Conservation (phyloP, 2,797 vertebrate genomes). For the Poeciliopsis gracilis region DNA sequence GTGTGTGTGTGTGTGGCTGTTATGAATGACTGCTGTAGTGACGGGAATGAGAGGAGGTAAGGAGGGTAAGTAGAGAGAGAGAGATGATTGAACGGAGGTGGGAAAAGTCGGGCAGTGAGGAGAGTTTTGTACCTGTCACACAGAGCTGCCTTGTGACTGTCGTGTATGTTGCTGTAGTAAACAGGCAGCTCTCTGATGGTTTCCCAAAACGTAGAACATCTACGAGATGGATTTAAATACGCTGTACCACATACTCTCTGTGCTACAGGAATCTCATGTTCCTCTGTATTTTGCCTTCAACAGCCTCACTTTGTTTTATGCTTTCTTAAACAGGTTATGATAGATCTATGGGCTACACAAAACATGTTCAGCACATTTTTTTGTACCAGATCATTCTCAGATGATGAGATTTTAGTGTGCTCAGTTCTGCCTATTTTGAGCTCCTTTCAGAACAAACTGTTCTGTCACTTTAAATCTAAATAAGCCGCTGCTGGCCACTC, state of each 20-base stretch:
- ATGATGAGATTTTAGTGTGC: no score
- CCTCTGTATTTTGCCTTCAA: background rate
- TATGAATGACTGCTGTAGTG: conserved; percentile 49
- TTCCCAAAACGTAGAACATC: conserved; percentile 38
- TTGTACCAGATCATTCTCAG: no score
- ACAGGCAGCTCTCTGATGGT: conserved; percentile 58
- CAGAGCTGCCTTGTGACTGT: conserved; percentile 66
- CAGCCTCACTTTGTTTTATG: background rate
- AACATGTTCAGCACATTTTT: no score
- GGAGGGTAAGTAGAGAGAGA: conserved; percentile 33
- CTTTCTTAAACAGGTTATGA: background rate
- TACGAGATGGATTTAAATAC: conserved; percentile 19
- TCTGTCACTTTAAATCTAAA: no score
- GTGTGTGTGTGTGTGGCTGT: conserved; percentile 36
- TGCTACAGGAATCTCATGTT: background rate
- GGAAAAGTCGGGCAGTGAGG: conserved; percentile 38
- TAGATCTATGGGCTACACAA: no score
- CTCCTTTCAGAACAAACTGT: no score
- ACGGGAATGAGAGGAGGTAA: conserved; percentile 42
- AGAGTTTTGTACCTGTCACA: conserved; percentile 48
- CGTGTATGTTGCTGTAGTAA: conserved; percentile 46
- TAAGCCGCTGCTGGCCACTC: no score
- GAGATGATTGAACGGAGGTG: conserved; percentile 41
- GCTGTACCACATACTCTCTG: conserved; percentile 10
- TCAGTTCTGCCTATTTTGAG: no score